Conservation (phyloP, 2,888 invertebrate genomes). For the Seladonia tumulorum region DNA sequence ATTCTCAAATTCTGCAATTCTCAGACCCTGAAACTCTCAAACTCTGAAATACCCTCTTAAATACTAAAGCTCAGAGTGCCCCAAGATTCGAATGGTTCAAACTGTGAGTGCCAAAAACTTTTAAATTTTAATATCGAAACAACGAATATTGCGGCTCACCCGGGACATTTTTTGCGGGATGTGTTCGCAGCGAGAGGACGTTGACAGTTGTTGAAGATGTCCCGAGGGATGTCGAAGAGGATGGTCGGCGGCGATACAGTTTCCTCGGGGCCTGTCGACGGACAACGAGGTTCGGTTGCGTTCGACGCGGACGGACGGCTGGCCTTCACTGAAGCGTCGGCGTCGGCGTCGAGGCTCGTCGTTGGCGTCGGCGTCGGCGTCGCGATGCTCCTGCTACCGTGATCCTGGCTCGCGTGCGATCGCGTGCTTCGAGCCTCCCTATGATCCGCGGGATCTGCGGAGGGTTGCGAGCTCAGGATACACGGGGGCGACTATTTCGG, state of each 20-base stretch:
- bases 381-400: constrained; percentile 65
- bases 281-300: constrained; percentile 68
- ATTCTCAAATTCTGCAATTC: no score
- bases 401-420: constrained; percentile 66
- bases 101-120: no score
- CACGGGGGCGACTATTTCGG: constrained; percentile 6
- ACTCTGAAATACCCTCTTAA: no score
- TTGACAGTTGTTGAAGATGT: constrained; percentile 16
- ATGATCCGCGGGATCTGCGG: constrained; percentile 30
- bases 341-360: constrained; percentile 37
- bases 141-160: constrained; percentile 59
- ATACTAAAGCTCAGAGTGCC: no score
- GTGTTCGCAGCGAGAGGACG: constrained; percentile 5
- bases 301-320: constrained; percentile 75
- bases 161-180: constrained; percentile 66
- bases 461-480: constrained; percentile 13
- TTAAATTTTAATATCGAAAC: no score
- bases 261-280: constrained; percentile 72
- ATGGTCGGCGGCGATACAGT: constrained; percentile 72
- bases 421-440: constrained; percentile 76
- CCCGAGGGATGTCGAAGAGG: constrained; percentile 33
- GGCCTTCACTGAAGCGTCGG: constrained; percentile 76
- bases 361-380: constrained; percentile 51
- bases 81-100: no score
- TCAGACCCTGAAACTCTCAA: no score